Conservation (phyloP, 2,888 invertebrate species). For the Brenthis daphne region DNA sequence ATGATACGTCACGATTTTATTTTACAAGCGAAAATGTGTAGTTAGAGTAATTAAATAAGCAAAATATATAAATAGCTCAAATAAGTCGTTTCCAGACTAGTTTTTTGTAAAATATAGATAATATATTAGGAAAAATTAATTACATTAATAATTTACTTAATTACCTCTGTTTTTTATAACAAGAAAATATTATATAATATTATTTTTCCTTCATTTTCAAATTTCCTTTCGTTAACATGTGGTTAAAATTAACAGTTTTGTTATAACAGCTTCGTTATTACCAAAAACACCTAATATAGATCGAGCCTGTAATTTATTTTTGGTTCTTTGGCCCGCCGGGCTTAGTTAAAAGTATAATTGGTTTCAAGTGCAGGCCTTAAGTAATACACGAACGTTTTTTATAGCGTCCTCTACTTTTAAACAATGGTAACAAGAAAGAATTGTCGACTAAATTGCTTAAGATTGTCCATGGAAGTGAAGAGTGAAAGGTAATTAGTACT, state of each 20-base stretch:
- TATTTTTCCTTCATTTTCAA: too few relatives aligned
- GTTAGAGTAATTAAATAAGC: conserved; percentile 11
- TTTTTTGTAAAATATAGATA: too few relatives aligned
- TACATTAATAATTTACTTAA: too few relatives aligned
- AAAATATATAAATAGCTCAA: background rate
- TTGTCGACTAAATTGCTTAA: conserved; percentile 31
- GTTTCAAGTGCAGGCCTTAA: conserved; percentile 66
- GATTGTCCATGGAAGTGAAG: conserved; percentile 26
- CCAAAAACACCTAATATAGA: conserved; percentile 49
- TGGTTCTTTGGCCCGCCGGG: conserved; percentile 49
- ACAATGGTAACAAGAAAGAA: conserved; percentile 54
- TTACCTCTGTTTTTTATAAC: too few relatives aligned
- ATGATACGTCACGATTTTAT: conserved; percentile 30
- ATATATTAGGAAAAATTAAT: too few relatives aligned
- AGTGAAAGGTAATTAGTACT: conserved; percentile 30
- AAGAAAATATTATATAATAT: too few relatives aligned
- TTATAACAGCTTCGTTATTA: conserved; percentile 5
- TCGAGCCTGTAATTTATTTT: conserved; percentile 51
- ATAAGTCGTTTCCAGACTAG: too few relatives aligned
- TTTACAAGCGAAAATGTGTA: conserved; percentile 19
- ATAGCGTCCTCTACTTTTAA: conserved; percentile 50
- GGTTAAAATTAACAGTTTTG: background rate
- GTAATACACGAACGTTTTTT: conserved; percentile 59
- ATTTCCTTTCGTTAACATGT: too few relatives aligned
- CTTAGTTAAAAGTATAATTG: conserved; percentile 70